phyloP scores from a whole-genome alignment of 2,888 invertebrate genomes.

The Drosophila nr. fundita region DNA sequence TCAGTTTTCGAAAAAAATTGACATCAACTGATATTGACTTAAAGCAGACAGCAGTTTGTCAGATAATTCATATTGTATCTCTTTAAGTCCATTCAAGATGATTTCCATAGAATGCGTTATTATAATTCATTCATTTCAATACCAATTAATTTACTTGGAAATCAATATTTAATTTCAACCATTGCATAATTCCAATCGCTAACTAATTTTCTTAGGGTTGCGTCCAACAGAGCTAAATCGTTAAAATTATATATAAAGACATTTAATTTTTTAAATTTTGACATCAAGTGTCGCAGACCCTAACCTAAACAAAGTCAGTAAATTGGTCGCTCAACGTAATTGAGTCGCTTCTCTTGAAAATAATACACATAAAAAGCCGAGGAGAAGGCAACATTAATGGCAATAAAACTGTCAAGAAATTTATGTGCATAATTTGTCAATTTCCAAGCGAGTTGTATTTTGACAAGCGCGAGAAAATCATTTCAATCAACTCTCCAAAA shows the following conservation, averaged over 20 bases:
- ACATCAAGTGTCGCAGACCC: constrained; percentile 52
- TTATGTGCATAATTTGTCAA: constrained; percentile 73
- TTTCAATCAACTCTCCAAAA: constrained; percentile 55
- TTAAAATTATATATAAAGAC: constrained; percentile 48
- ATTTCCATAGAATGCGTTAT: not conserved
- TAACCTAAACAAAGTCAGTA: constrained; percentile 22
- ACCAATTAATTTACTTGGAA: not conserved
- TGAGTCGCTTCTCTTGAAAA: constrained; percentile 50
- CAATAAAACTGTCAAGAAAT: constrained; percentile 67
- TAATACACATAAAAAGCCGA: not conserved
- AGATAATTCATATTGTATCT: not conserved
- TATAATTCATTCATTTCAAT: not conserved
- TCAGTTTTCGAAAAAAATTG: constrained; percentile 20
- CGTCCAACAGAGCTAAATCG: constrained; percentile 39
- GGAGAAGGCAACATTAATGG: constrained; percentile 37
- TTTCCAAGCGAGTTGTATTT: constrained; percentile 58
- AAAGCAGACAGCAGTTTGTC: not conserved
- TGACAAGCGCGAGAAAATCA: constrained; percentile 70
- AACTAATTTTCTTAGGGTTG: constrained; percentile 7
- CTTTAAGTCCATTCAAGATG: not conserved
- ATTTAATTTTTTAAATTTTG: constrained; percentile 62
- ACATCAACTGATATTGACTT: constrained; percentile 24
- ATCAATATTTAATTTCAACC: constrained; percentile 15
- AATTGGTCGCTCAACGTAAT: constrained; percentile 69
- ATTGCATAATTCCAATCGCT: constrained; percentile 46